Evolutionary conservation across 2,113 vertebrate species (phyloP).

Genomic region (Alaudala cheleensis): DNA sequence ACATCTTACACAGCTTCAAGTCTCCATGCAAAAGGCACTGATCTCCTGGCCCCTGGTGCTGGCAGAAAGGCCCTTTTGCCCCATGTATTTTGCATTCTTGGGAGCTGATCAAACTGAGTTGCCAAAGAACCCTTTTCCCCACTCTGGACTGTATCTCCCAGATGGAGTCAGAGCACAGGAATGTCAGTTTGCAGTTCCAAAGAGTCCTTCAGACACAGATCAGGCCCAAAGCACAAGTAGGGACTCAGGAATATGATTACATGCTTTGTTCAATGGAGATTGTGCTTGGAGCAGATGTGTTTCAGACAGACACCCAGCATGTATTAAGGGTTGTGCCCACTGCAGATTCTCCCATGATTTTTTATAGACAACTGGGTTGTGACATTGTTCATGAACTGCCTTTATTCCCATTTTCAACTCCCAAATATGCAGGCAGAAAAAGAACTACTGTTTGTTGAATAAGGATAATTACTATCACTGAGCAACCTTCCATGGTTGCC

Average conservation of each 20-base stretch:
- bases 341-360: neutral
- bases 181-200: neutral
- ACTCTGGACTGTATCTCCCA: neutral
- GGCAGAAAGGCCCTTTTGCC: neutral
- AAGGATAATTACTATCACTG: neutral
- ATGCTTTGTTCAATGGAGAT: neutral
- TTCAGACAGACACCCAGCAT: neutral
- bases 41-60: neutral
- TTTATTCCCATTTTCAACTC: neutral
- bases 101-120: neutral
- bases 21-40: neutral
- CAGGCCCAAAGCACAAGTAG: neutral
- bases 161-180: neutral
- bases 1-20: neutral
- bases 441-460: neutral
- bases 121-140: neutral
- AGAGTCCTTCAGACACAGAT: neutral
- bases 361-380: neutral
- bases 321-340: neutral
- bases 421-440: neutral
- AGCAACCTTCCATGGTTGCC: neutral
- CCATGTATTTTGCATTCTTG: neutral
- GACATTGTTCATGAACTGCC: neutral
- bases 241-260: neutral
- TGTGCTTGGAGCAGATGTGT: neutral